Base-by-base conservation (phyloP, 2,113 vertebrate species). In the Tetrax tetrax region DNA sequence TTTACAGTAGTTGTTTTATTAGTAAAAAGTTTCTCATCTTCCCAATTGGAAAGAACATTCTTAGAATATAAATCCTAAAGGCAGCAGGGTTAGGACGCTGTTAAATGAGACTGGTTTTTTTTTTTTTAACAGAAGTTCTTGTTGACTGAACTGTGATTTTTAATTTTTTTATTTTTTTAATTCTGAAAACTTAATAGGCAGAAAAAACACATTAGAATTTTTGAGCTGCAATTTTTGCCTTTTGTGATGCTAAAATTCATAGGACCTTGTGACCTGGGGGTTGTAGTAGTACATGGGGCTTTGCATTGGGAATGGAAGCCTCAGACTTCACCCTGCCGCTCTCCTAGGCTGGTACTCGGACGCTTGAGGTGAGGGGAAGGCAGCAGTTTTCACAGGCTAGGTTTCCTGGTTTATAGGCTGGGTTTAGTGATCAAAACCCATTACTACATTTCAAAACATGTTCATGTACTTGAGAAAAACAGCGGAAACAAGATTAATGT, bases 341-440 rank as follows among this genome's bases (percentile, higher is more conserved):
- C 21, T 54, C 19, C 37, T 41, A 23, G 74, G 61, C 66, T 68
- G 47, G 8, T 4, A 1, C 37, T 31, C 0, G 0, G 9, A 33
- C 6, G 2, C 25, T 28, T 12, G 37, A 57, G 53, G 14, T 19
- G 31, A 48, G 17, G 43, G 28, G 48, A 24, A 19, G 43, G 14
- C 28, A 15, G n/a, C 48, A 80, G 35, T 37, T 57, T 5, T 8
- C 14, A 18, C 10, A 33, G 38, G 0, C 66, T 43, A 3, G 4
- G 13, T 27, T 72, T 41, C 4, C 29, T 28, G 31, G 5, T 37
- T 71, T 29, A 6, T 15, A n/a, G 48, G 8, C 60, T 78, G 66
- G 25, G 18, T 14, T 72, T 35, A 2, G 2, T 12, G 12, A 16
- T 63, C 47, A 47, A 25, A 18, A 12, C 18, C 3, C 1, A 0